Evolutionary conservation across 2,888 invertebrate genomes (phyloP).

Genomic region (Abrostola triplasia): DNA sequence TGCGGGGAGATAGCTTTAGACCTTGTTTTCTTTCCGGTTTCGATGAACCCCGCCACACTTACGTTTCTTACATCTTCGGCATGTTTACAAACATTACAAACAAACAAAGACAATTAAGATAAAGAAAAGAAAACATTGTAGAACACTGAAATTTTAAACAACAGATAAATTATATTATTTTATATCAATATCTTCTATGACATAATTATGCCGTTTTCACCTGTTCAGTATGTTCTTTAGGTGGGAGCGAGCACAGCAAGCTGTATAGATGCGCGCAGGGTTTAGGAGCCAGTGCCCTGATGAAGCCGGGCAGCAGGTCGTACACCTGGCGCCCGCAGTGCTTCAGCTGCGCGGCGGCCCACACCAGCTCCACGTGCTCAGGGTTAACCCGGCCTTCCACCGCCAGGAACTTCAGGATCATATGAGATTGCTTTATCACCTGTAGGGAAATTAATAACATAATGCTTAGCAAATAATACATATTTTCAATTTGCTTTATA

Average conservation of each 20-base stretch:
- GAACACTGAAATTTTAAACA: too few relatives aligned
- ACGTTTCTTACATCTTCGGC: too few relatives aligned
- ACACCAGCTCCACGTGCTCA: conserved; percentile 96
- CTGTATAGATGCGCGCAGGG: conserved; percentile 96
- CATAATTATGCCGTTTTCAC: conserved; percentile 70
- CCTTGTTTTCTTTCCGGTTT: too few relatives aligned
- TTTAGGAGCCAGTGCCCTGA: conserved; percentile 95
- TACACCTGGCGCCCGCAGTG: conserved; percentile 98
- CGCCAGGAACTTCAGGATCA: conserved; percentile 96
- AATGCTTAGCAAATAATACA: background rate
- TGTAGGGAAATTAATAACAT: conserved; percentile 61
- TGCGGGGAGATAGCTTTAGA: background rate
- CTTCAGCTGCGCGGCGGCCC: conserved; percentile 98
- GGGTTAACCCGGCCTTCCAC: conserved; percentile 96
- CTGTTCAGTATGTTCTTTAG: conserved; percentile 97
- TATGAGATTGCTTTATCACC: conserved; percentile 98
- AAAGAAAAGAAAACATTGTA: too few relatives aligned
- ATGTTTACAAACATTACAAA: too few relatives aligned
- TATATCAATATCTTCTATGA: too few relatives aligned
- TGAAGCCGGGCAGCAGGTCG: conserved; percentile 95
- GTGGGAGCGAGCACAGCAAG: conserved; percentile 95
- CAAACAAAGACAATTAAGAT: too few relatives aligned
- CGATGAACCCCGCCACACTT: too few relatives aligned
- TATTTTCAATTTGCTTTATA: too few relatives aligned
- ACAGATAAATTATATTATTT: too few relatives aligned